Evolutionary conservation across 1,140 invertebrate species (phyloP).

Genomic region (Sipha flava): DNA sequence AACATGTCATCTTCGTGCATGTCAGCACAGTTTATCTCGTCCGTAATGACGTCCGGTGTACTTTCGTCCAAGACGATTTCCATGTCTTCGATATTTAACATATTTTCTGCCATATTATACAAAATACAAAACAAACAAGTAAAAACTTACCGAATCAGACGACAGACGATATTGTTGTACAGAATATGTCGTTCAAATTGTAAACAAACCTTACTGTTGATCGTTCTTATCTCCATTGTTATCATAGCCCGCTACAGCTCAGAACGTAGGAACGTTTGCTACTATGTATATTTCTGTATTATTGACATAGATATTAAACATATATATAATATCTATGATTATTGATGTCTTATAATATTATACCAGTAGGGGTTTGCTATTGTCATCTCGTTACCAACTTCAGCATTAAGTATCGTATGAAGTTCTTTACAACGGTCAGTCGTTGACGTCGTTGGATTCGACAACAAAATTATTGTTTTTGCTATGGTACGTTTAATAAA

Average conservation of each 20-base stretch:
- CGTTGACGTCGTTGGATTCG: too few species aligned
- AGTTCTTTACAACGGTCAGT: too few species aligned
- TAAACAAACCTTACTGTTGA: not conserved
- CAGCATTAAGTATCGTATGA: too few species aligned
- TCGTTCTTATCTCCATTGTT: not conserved
- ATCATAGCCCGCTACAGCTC: not conserved
- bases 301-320: too few species aligned
- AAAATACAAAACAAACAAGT: not conserved
- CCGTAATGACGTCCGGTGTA: not conserved
- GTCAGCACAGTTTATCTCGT: not conserved
- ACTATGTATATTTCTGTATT: too few species aligned
- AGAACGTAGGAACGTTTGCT: not conserved
- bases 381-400: too few species aligned
- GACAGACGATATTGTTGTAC: not conserved
- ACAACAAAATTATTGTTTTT: too few species aligned
- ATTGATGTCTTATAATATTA: too few species aligned
- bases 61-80: conserved; percentile 9
- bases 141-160: conserved; percentile 5
- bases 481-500: too few species aligned
- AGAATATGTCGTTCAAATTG: not conserved
- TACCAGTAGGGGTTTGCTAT: too few species aligned
- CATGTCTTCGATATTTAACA: conserved; percentile 20
- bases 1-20: not conserved
- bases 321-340: too few species aligned
- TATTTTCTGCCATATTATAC: conserved; percentile 1